Base-by-base conservation (phyloP, 2,888 invertebrate genomes). In the Colostygia pectinataria region DNA sequence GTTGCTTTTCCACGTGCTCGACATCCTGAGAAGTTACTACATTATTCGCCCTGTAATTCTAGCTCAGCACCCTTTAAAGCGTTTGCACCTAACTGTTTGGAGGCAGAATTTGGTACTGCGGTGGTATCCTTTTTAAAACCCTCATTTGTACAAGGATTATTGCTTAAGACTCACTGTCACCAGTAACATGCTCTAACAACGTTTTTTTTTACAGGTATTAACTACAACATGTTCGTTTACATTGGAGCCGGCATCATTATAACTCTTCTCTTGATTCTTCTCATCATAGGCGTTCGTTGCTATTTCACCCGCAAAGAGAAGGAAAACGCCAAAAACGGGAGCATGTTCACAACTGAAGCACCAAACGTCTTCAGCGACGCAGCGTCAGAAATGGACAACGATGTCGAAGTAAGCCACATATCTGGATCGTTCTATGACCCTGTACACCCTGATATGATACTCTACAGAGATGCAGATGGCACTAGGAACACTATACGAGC, bases 351-450 rank as follows among this genome's bases (percentile, higher is more conserved):
- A 0, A 84, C 87, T 1, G 88, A 89, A 59, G 76, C 84, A 2
- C 90, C 90, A 0, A 90, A 89, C 46, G 80, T 90, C 4, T 90
- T 89, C 59, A 85, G 73, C 47, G 89, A 90, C 41, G 77, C 77
- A 0, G 74, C 77, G 9, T 89, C 90, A 20, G 90, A 90, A 52
- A 76, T 89, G 8, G 90, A 90, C 46, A 87, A 87, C 36, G 90
- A 90, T 40, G 77, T 77, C 4, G 88, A 87, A 14, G 76, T 90
- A 0, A 82, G 83, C 53, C 90, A 89, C 46, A 87, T 90, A 49
- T 90, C 89, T 57, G 90, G 89, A 59, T 83, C 83, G 0, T 90
- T 89, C 67, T 85, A 87, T 48, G 90, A 90, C 55, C 86, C 87
- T 1, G 66, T 78, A 0, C 89, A 90, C 63, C 90, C 90, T 32